Base-by-base conservation (phyloP, 2,797 vertebrate species). In the Hypotaenidia philippensis region DNA sequence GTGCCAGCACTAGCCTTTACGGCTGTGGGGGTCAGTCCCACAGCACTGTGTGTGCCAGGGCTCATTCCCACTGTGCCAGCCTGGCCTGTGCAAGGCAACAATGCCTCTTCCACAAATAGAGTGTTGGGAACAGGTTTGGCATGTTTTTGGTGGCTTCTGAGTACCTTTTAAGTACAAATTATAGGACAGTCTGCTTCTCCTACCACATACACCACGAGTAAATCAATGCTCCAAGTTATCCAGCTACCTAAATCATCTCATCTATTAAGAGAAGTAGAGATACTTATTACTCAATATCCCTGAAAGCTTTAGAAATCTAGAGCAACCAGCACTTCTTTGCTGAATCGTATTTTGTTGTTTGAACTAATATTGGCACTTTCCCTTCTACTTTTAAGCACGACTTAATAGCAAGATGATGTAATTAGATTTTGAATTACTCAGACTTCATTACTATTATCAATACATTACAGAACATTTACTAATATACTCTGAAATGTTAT, bases 351-450 rank as follows among this genome's bases (percentile, higher is more conserved):
- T 86, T 88, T 72, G 14, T 32, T 85, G 27, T 71, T 85, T 38
- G 10, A 87, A 88, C 6, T 61, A 20, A 44, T 4, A 64, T 13
- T 53, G 34, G 9, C 75, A 45, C 22, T 86, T 85, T 75, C 32
- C 88, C 29, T 77, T 93, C 75, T 78, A 47, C 40, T 91, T 89
- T 40, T 74, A 89, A 93, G 61, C 21, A 34, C 3, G 4, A 47
- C 12, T 61, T 83, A 76, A 91, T 32, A 94, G 79, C 57, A 61
- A 78, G 38, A 78, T 81, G 61, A 90, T 65, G 38, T 72, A 75
- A 95, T 81, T 70, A 79, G 34, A 83, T 9, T n/a, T 90, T 81
- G 23, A 75, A 81, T 88, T 94, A 91, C 65, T 91, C 85, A 93
- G 91, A 83, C 40, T 57, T 93, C 61, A 65, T 87, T 86, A 61